Percentiles rank a stretch among this genome's conserved stretches.
Conservation (phyloP, 2,797 vertebrate genomes). For the Benthosema pterotum region DNA sequence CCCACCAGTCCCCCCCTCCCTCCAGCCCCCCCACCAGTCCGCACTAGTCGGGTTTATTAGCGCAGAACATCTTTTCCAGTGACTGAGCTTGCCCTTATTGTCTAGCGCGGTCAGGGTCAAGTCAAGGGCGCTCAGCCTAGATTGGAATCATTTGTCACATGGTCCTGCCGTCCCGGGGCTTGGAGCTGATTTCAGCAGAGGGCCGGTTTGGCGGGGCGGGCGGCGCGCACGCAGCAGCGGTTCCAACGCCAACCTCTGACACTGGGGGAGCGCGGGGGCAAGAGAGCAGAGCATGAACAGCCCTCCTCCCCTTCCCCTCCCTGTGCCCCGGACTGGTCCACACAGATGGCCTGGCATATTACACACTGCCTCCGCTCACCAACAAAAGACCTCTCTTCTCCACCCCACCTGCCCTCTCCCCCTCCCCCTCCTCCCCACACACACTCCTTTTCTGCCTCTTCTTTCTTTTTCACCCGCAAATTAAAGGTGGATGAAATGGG, state of each 20-base stretch:
- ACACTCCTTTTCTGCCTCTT: background rate
- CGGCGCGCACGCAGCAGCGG: slow-evolving; percentile 61
- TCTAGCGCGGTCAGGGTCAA: slow-evolving; percentile 97
- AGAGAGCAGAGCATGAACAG: slow-evolving; percentile 69
- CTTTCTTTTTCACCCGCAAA: slow-evolving; percentile 67
- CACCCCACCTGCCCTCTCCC: no score
- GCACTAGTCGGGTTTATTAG: slow-evolving; percentile 96
- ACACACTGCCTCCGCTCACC: slow-evolving; percentile 75
- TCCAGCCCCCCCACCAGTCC: slow-evolving; percentile 80
- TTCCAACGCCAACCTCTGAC: slow-evolving; percentile 91
- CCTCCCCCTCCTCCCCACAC: no score
- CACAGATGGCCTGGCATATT: slow-evolving; percentile 89
- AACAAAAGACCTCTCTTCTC: slow-evolving; percentile 75
- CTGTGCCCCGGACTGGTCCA: slow-evolving; percentile 63
- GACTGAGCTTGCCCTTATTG: slow-evolving; percentile 97
- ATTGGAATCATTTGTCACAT: slow-evolving; percentile 99
- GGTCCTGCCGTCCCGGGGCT: slow-evolving; percentile 79
- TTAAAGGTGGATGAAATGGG: slow-evolving; percentile 68
- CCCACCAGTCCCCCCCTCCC: slow-evolving; percentile 54
- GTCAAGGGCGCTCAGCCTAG: slow-evolving; percentile 98
- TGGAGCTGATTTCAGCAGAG: slow-evolving; percentile 95
- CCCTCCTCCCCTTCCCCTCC: slow-evolving; percentile 64
- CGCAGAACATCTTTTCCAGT: slow-evolving; percentile 99
- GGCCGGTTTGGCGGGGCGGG: slow-evolving; percentile 81
- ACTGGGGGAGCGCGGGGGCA: slow-evolving; percentile 68